Percentiles rank a stretch among this genome's conserved stretches.
Conservation (phyloP, 2,888 invertebrate species). For the Melitaea athalia region DNA sequence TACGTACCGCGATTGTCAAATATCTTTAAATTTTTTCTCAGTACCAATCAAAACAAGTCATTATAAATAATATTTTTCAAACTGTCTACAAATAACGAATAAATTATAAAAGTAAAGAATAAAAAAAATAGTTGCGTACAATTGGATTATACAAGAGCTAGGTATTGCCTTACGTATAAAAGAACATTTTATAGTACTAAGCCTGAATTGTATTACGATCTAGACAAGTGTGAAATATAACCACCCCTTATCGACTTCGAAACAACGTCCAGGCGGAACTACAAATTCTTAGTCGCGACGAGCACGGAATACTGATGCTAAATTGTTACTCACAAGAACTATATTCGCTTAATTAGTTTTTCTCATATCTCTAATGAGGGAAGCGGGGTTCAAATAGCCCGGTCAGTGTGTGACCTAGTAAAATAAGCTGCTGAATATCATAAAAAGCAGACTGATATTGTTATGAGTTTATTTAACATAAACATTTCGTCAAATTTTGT, state of each 20-base stretch:
- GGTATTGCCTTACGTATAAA: constrained; percentile 22
- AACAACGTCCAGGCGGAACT: constrained; percentile 40
- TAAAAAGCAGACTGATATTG: constrained; percentile 30
- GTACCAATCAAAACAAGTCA: no score
- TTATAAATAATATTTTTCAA: neutral
- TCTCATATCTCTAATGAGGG: constrained; percentile 17
- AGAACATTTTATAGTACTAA: constrained; percentile 32
- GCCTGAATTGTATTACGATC: constrained; percentile 38
- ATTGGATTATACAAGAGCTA: constrained; percentile 1
- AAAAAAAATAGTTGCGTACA: neutral
- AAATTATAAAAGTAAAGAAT: neutral
- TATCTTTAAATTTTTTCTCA: no score
- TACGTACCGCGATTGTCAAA: no score
- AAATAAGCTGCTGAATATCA: constrained; percentile 48
- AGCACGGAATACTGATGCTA: constrained; percentile 13
- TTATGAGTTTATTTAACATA: constrained; percentile 18
- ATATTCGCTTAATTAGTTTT: constrained; percentile 24
- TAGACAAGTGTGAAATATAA: constrained; percentile 44
- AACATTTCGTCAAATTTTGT: constrained; percentile 9
- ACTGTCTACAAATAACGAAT: neutral
- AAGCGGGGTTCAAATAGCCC: constrained; percentile 40
- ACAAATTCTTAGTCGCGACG: neutral
- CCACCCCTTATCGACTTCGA: constrained; percentile 62
- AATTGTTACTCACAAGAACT: constrained; percentile 3
- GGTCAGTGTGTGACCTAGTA: constrained; percentile 64